Base-by-base conservation (phyloP, 2,113 vertebrate species). In the Lutjanus erythropterus region DNA sequence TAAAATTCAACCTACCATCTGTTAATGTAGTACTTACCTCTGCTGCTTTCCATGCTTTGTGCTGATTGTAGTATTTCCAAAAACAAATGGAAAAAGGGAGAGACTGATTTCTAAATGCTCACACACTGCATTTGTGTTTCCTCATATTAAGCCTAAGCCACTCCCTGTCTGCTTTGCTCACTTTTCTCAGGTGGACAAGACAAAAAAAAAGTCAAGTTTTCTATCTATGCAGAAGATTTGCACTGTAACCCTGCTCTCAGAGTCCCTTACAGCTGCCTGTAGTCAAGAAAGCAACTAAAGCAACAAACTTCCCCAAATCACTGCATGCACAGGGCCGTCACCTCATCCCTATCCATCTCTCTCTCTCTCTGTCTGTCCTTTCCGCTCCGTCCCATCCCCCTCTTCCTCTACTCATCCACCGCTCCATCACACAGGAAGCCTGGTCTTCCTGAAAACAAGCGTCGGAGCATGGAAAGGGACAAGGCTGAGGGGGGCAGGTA, bases 341-440 rank as follows among this genome's bases (percentile, higher is more conserved):
- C 49, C 71, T 44, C 62, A 72, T 85, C 62, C 49, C 65, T 35
- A 86, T 81, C 83, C 80, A 70, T 86, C 76, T 70, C 31, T 65
- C 76, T 70, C 31, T 65, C 70, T 75, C 55, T 80, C 18, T 75
- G 52, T 89, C 64, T 49, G 39, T 82, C 46, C 59, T 70, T 90
- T 83, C 93, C 89, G 86, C 65, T 72, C 61, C 44, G 23, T 70
- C 69, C 91, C 58, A 81, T 72, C 89, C 86, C 89, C 88, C 88
- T 80, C 83, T 87, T 88, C 91, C 81, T 75, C 86, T 74, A 76
- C 81, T 90, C 89, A 83, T 87, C 84, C 82, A 76, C 41, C 29
- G 1, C 84, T 89, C 86, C 91, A 33, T 88, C 78, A 91, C 80
- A 59, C 92, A 91, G 93, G 93, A 95, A 92, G 83, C 75, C 84